Base-by-base conservation (phyloP, 2,888 invertebrate species). In the Acanthoscelides obtectus region DNA sequence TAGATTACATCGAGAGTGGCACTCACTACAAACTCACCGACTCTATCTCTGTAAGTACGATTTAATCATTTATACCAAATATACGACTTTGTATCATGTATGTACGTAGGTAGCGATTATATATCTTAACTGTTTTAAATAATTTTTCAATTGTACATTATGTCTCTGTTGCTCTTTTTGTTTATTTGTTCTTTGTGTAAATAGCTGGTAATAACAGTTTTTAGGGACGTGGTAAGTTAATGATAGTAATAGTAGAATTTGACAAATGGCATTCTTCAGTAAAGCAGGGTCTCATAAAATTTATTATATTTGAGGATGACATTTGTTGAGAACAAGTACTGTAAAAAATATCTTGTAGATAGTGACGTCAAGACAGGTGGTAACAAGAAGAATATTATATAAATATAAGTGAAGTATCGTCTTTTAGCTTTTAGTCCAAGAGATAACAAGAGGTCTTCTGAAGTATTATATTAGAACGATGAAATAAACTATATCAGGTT, bases 201-300 rank as follows among this genome's bases (percentile, higher is more conserved):
- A 63, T 63, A 69, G 63, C 66, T 67, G 69, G 63, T 66, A 69
- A 67, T 20, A 67, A 67, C 17, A n/a, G 22, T 67, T 67, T 3
- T 67, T 67, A 69, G 72, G 66, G 68, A 21, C 45, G 45, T 6
- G 1, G 45, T 45, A 45, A 12, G 5, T 45, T 45, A 12, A 45
- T 12, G 69, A 66, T 69, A 69, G 6, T 69, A 66, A 70, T 68
- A 65, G 69, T 71, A 70, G 75, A 79, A 78, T 82, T 83, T 79
- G 81, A 75, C 82, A 82, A 80, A 80, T 81, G 84, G 81, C 85
- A 83, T 78, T 80, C 83, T 84, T 82, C 83, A 82, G 80, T 84
- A 78, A 85, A 84, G 84, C 86, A 86, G 86, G 86, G 86, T 86
- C 85, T 83, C 83, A 84, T 83, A 83, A 84, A 77, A 78, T 84